Evolutionary conservation across 2,888 invertebrate genomes (phyloP).

Genomic region (Alsophila aescularia): DNA sequence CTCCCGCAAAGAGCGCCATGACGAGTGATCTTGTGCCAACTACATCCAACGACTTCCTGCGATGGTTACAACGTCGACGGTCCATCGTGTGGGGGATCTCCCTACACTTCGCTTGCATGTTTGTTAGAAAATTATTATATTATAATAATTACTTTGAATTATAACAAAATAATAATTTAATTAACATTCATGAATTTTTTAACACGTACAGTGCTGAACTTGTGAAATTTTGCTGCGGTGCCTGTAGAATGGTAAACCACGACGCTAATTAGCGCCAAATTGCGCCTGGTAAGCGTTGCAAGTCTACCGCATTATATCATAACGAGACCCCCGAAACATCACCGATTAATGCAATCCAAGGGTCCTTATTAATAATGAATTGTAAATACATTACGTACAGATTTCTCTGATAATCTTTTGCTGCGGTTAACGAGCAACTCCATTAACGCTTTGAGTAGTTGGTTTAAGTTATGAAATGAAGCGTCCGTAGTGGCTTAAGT

Average conservation of each 20-base stretch:
- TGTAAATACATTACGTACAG: conserved; percentile 68
- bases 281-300: background rate
- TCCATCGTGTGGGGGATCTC: no score
- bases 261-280: conserved; percentile 9
- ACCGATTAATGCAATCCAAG: conserved; percentile 6
- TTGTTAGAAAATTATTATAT: no score
- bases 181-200: no score
- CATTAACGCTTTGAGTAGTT: conserved; percentile 57
- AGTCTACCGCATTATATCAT: background rate
- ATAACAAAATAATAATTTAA: no score
- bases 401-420: conserved; percentile 73
- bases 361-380: conserved; percentile 56
- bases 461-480: conserved; percentile 43
- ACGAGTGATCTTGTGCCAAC: no score
- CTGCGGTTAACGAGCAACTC: conserved; percentile 71
- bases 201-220: no score
- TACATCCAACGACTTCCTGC: no score
- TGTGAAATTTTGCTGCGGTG: no score
- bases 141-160: no score
- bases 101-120: no score
- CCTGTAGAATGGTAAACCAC: background rate
- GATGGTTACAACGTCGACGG: no score
- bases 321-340: conserved; percentile 11
- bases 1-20: no score
- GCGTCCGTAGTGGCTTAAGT: conserved; percentile 43